Conservation (phyloP, 2,888 invertebrate species). For the Disparrhopalites patrizii region DNA sequence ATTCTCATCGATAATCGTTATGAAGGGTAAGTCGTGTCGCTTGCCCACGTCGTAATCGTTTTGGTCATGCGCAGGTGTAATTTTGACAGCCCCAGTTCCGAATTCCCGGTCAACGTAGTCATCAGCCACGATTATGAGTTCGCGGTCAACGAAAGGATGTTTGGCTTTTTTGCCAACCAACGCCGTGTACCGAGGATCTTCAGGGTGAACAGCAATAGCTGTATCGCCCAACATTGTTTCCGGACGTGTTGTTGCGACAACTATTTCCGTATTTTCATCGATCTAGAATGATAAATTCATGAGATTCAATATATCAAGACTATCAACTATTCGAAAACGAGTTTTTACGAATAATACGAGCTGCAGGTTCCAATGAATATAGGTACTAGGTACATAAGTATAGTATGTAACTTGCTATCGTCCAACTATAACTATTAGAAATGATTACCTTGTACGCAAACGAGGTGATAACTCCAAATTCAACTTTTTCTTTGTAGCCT, state of each 20-base stretch:
- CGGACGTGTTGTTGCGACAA: constrained; percentile 95
- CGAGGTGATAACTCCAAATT: constrained; percentile 86
- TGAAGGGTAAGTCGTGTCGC: constrained; percentile 76
- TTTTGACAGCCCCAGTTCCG: constrained; percentile 94
- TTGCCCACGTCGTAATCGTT: constrained; percentile 95
- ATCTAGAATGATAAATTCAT: constrained; percentile 44
- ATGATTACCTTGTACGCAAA: constrained; percentile 82
- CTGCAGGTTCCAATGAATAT: too few relatives aligned
- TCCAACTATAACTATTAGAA: neutral
- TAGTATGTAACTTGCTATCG: too few relatives aligned
- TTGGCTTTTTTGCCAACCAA: constrained; percentile 74
- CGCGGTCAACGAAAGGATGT: constrained; percentile 84
- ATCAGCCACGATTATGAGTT: constrained; percentile 83
- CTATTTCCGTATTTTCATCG: constrained; percentile 66
- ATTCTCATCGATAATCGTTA: constrained; percentile 86
- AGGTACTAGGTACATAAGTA: too few relatives aligned
- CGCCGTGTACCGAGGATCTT: constrained; percentile 76
- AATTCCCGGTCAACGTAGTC: constrained; percentile 91
- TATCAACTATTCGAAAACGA: neutral
- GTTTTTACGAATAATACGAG: neutral
- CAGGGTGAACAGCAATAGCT: constrained; percentile 96
- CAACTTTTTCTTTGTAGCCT: constrained; percentile 82
- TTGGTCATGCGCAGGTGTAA: constrained; percentile 96
- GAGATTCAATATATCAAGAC: neutral
- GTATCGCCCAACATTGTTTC: constrained; percentile 99